Evolutionary conservation across 2,113 vertebrate species (phyloP), one percentile per base, ranked within the genome.

Genomic region (Brachirus orientalis): DNA sequence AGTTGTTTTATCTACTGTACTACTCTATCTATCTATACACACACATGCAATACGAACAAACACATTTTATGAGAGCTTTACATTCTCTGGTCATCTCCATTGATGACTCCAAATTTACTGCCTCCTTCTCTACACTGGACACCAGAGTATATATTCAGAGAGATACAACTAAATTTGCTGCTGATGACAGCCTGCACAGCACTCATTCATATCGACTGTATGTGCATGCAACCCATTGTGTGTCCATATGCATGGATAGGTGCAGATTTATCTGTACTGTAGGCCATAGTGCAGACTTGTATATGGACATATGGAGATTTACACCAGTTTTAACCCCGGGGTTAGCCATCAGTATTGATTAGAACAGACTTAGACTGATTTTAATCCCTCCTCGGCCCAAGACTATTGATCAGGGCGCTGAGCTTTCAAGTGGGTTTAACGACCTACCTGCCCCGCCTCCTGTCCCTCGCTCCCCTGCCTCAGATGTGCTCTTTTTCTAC

Each of bases 261-360:
- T 63, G 73, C 18, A 78, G 89, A 90, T 89, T 87, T 86, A 85
- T 90, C 75, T 80, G 74, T 63, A 69, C 81, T 82, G 74, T 80
- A 80, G 87, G 77, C 82, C 79, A 54, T 14, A 58, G 80, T 69
- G 88, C 59, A 72, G 85, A 87, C 78, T 78, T 84, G 81, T 80
- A 85, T 86, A 88, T 89, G 84, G 90, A 91, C 82, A 48, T 84
- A 89, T 87, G 88, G 84, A 91, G 90, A 93, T 93, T 92, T 92
- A 93, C 88, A 87, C 74, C 69, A 72, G 84, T 88, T 90, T 91
- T 91, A 92, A 90, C 92, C 90, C 77, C 69, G 46, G 88, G 87
- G 84, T 89, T 87, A 90, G 89, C 86, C 89, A 92, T 92, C 87
- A 90, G 75, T 90, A 91, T 92, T 85, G 90, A 93, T 92, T 72